Evolutionary conservation across 2,888 invertebrate genomes (phyloP).

Genomic region (Sacculina carcini): DNA sequence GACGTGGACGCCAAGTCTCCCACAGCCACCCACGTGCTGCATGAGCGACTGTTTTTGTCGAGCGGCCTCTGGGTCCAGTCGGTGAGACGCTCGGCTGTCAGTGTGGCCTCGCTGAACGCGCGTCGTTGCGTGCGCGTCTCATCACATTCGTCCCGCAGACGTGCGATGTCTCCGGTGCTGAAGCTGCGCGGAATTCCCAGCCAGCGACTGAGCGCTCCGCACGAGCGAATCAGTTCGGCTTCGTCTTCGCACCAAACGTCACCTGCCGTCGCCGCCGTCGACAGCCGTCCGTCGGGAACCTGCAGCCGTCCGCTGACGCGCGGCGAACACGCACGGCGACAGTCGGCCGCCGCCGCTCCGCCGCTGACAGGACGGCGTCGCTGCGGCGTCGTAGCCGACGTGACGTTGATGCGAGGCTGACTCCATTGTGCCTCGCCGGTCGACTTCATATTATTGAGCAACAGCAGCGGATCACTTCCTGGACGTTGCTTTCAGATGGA

Average conservation of each 20-base stretch:
- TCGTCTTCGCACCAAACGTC: constrained; percentile 36
- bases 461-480: no score
- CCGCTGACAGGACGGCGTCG: no score
- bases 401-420: no score
- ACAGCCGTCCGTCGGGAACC: no score
- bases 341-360: no score
- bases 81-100: constrained; percentile 7
- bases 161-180: constrained; percentile 47
- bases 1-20: constrained; percentile 47
- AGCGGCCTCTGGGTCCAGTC: constrained; percentile 25
- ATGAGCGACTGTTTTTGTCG: constrained; percentile 38
- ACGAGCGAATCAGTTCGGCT: constrained; percentile 47
- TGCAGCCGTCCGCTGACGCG: not conserved
- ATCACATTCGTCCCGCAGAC: constrained; percentile 17
- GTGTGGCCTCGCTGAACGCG: not conserved
- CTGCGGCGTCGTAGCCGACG: not conserved
- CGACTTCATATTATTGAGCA: no score
- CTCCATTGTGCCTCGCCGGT: no score
- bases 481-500: no score
- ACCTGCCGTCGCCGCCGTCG: not conserved
- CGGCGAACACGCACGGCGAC: not conserved
- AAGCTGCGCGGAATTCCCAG: constrained; percentile 57
- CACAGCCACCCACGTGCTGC: constrained; percentile 65
- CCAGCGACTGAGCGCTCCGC: constrained; percentile 48
- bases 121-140: not conserved